phyloP scores from a whole-genome alignment of 2,113 vertebrate genomes.

The Trinectes maculatus region DNA sequence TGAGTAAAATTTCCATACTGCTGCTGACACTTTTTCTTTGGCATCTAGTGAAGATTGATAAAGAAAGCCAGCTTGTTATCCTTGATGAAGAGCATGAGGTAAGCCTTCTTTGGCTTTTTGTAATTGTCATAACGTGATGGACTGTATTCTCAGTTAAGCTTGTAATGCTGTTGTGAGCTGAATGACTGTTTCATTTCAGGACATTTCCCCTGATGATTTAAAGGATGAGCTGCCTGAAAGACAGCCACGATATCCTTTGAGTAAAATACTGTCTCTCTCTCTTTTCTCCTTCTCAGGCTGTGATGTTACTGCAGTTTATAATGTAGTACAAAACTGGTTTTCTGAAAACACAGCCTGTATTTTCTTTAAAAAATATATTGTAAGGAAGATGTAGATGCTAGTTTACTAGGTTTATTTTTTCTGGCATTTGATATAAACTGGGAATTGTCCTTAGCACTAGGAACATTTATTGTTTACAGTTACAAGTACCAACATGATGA shows the following conservation, averaged over 20 bases:
- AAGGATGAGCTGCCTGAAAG: conserved; percentile 83
- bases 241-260: conserved; percentile 85
- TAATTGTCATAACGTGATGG: not conserved
- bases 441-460: conserved; percentile 86
- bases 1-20: not conserved
- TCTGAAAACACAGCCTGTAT: too few species aligned
- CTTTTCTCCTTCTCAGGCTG: too few species aligned
- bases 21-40: not conserved
- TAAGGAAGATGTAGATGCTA: too few species aligned
- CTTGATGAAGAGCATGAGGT: conserved; percentile 96
- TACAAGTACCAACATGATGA: conserved; percentile 97
- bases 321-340: too few species aligned
- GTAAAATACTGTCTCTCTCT: not conserved
- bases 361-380: too few species aligned
- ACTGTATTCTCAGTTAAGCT: not conserved
- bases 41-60: conserved; percentile 95
- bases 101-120: conserved; percentile 48
- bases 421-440: not conserved
- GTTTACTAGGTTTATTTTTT: too few species aligned
- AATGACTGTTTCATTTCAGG: conserved; percentile 62
- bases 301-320: too few species aligned
- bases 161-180: too few species aligned
- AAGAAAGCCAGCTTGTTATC: conserved; percentile 92
- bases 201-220: conserved; percentile 83
- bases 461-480: conserved; percentile 97